Percentiles rank a stretch among this genome's conserved stretches.
phyloP scores from a whole-genome alignment of 2,797 vertebrate genomes.

The Gymnothorax reevesii region DNA sequence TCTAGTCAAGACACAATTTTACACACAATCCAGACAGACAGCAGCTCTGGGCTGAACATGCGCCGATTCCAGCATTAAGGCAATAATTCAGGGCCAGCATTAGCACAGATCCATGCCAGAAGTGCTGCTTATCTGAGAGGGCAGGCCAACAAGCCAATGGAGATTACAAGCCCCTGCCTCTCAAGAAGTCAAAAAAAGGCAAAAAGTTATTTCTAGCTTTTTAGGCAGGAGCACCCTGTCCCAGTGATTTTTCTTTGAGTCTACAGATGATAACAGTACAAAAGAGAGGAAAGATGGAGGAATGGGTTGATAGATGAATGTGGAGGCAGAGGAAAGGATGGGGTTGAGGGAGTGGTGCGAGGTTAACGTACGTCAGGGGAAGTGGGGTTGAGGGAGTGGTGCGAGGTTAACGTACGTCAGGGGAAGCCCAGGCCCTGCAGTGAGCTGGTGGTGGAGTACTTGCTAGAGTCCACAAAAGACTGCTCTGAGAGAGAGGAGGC shows the following conservation, averaged over 20 bases:
- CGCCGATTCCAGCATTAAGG: too few relatives aligned
- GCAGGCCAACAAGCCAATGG: too few relatives aligned
- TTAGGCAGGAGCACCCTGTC: too few relatives aligned
- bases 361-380: slow-evolving; percentile 93
- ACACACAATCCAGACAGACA: background rate
- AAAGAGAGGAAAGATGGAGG: background rate
- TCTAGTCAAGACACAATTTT: background rate
- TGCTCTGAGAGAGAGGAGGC: slow-evolving; percentile 75
- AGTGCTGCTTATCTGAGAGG: too few relatives aligned
- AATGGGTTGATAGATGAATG: background rate
- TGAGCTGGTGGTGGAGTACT: slow-evolving; percentile 91
- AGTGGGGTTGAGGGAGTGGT: slow-evolving; percentile 67
- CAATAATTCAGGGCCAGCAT: too few relatives aligned
- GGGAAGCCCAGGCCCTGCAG: slow-evolving; percentile 94
- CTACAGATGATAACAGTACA: background rate
- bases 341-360: slow-evolving; percentile 61
- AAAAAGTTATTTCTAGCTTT: too few relatives aligned
- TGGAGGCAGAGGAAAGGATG: slow-evolving; percentile 26
- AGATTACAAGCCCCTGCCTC: too few relatives aligned
- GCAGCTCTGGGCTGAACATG: background rate
- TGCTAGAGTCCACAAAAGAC: slow-evolving; percentile 95
- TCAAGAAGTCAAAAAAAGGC: too few relatives aligned
- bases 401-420: slow-evolving; percentile 88
- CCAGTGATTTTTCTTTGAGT: background rate
- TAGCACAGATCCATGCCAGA: too few relatives aligned